Evolutionary conservation across 2,113 vertebrate species (phyloP).

Genomic region (Recurvirostra avosetta): DNA sequence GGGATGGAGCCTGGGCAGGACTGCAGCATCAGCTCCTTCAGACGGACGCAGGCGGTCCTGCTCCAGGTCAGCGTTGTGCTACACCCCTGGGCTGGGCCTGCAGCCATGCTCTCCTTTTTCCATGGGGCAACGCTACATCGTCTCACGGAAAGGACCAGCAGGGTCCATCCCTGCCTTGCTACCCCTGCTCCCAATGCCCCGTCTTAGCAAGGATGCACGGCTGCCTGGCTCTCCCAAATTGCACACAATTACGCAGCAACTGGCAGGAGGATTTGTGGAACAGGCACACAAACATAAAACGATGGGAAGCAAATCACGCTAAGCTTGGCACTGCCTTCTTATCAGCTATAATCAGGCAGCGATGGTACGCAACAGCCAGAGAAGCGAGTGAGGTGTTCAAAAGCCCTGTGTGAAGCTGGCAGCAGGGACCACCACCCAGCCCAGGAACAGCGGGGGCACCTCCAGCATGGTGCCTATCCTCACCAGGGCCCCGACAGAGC

Average conservation of each 20-base stretch:
- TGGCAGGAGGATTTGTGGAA: neutral
- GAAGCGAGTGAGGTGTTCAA: neutral
- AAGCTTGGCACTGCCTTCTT: neutral
- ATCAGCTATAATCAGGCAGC: neutral
- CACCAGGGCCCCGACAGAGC: neutral
- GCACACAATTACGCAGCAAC: neutral
- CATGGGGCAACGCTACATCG: accelerated
- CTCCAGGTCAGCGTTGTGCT: accelerated
- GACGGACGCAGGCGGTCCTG: accelerated
- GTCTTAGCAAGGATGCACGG: accelerated
- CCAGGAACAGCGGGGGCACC: neutral
- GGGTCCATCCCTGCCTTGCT: neutral
- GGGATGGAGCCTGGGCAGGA: neutral
- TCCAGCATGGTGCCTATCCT: neutral
- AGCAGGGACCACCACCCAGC: neutral
- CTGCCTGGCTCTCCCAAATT: neutral
- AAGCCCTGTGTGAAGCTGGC: neutral
- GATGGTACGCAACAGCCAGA: accelerated
- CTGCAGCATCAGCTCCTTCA: neutral
- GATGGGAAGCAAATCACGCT: neutral
- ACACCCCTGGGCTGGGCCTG: neutral
- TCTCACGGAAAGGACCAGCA: neutral
- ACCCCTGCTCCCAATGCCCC: neutral
- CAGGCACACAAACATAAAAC: neutral
- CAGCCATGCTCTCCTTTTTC: neutral